These are phyloP conservation scores for Troilus luridus DNA, from an alignment of 2,888 invertebrate species.

Conservation along the genomic window DNA sequence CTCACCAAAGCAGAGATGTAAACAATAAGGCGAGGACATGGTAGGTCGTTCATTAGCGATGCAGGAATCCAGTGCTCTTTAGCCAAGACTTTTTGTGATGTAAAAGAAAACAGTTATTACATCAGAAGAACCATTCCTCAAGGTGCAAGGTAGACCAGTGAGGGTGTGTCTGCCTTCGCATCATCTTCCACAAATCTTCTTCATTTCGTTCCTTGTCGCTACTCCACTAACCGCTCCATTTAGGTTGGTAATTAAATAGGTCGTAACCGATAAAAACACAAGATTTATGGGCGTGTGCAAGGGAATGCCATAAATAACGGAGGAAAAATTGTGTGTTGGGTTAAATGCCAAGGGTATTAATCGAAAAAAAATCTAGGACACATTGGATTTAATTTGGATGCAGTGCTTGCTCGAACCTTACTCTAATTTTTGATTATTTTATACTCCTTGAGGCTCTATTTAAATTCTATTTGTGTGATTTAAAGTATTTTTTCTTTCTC, in stretches of 20 bases:
- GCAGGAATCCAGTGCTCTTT: constrained; percentile 28
- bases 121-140: neutral
- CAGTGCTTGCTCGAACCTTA: neutral
- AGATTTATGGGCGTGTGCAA: neutral
- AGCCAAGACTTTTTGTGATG: neutral
- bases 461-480: neutral
- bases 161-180: neutral
- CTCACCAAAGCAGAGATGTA: neutral
- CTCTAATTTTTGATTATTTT: neutral
- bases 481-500: neutral
- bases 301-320: neutral
- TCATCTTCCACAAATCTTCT: neutral
- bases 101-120: constrained; percentile 44
- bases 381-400: neutral
- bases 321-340: neutral
- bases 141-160: constrained; percentile 27
- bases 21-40: neutral
- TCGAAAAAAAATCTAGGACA: constrained; percentile 4
- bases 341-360: constrained; percentile 1
- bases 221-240: neutral
- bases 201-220: neutral
- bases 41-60: neutral
- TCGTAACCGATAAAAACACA: neutral
- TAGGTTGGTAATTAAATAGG: neutral
- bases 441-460: neutral